Evolutionary conservation across 2,888 invertebrate genomes (phyloP), one percentile per base, ranked within the genome.

Genomic region (Hydropsyche betteni): DNA sequence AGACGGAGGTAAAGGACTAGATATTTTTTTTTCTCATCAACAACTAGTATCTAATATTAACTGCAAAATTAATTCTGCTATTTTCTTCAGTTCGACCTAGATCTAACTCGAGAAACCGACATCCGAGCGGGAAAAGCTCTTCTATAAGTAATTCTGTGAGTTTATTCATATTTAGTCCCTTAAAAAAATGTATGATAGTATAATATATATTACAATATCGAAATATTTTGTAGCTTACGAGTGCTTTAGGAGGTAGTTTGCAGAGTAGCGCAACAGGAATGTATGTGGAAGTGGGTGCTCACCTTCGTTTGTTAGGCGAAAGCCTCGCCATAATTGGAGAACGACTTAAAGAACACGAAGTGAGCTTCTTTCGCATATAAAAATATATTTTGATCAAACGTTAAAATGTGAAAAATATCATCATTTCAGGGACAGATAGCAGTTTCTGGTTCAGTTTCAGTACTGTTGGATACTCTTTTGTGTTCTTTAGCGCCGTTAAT

Each of bases 321-420:
- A 97, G 96, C 82, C 88, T 98, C 16, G 94, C 94, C 68, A 96
- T 96, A 82, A 97, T 98, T 80, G 98, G 98, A 0, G 95, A 95
- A 84, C 86, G 97, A 53, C 89, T 98, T 5, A 96, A 96, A 83
- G 97, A 97, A 82, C 97, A 97, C 81, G 95, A 96, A 89, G 93
- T 93, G 83, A 81, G 61, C 76, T 69, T 36, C n/a, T 34, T 36
- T 12, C 24, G 4, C 24, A 16, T 58, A 24, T 53, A 64, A 34
- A 69, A 44, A 50, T 50, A 68, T 68, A 68, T 33, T 68, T 10
- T 5, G 6, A 34, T n/a, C 14, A 34, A 36, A 2, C 16, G 5
- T 44, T 14, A 16, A n/a, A 50, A 50, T 69, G n/a, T 36, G 5
- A 38, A 64, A 16, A 64, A 7, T 64, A 38, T 38, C 14, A 36